These are phyloP conservation scores for Phortica okadai DNA, from an alignment of 2,888 invertebrate species.

Conservation along the genomic window DNA sequence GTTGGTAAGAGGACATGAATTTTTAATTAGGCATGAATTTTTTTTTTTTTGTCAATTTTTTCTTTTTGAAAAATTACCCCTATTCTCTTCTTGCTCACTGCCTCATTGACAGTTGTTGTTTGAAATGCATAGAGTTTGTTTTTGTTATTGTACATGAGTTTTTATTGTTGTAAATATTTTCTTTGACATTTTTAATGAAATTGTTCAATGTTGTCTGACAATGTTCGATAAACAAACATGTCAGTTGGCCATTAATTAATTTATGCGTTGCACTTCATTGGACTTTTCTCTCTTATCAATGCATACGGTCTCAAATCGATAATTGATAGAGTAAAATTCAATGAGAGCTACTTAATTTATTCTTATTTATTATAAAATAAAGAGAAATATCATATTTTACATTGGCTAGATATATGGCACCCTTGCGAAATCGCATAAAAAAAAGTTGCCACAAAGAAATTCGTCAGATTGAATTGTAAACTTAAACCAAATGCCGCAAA, in stretches of 20 bases:
- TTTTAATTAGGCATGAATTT: neutral
- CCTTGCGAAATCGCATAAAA: neutral
- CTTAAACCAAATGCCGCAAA: too few relatives aligned
- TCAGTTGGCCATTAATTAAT: slow-evolving; percentile 46
- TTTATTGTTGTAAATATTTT: slow-evolving; percentile 22
- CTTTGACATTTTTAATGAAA: slow-evolving; percentile 40
- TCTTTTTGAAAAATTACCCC: slow-evolving; percentile 2
- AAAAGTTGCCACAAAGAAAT: neutral
- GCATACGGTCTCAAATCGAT: too few relatives aligned
- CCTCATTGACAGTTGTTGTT: slow-evolving; percentile 6
- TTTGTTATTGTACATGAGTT: slow-evolving; percentile 58
- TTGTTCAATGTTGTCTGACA: neutral
- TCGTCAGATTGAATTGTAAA: neutral
- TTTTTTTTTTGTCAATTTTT: neutral
- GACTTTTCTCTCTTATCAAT: slow-evolving; percentile 34
- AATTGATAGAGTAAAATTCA: slow-evolving; percentile 6
- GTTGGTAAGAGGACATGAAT: neutral
- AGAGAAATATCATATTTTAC: too few relatives aligned
- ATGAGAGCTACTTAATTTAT: too few relatives aligned
- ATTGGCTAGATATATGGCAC: too few relatives aligned
- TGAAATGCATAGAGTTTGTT: neutral
- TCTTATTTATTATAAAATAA: too few relatives aligned
- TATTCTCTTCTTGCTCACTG: slow-evolving; percentile 10
- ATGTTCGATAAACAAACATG: slow-evolving; percentile 8
- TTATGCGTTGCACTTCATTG: slow-evolving; percentile 62